Base-by-base conservation (phyloP, 2,797 vertebrate genomes). In the Cheirogaleus major region DNA sequence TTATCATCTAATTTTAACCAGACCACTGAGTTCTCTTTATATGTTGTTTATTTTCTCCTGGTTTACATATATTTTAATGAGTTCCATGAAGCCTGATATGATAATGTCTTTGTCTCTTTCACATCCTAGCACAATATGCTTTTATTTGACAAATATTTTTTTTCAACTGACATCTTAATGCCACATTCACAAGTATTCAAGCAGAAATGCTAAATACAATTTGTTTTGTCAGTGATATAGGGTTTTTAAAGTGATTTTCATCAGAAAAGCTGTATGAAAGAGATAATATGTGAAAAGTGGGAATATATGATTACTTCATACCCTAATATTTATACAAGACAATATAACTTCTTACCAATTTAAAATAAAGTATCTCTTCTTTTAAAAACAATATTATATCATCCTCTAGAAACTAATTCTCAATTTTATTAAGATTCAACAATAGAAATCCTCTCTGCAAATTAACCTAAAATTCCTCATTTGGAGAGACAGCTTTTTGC, bases 101-200 rank as follows among this genome's bases (percentile, higher is more conserved):
- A 97, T 97, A 95, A 52, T 96, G 67, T 93, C 95, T 96, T 95
- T 95, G n/a, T 95, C 52, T 59, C 86, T 96, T 97, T 97, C 72
- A 88, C 91, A 92, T 97, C n/a, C 88, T 95, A 84, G 84, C 97
- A 97, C 38, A 67, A 72, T 95, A 63, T 91, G 79, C 94, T 78
- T 96, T 98, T 95, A 87, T 65, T 97, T 98, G 95, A 98, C 95
- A 98, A 94, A 94, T 92, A 96, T 88, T 81, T 87, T 97, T 97
- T 97, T 84, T 95, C 94, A 96, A 59, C 91, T 95, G 94, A 97
- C 93, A 95, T 97, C 96, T 92, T 91, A 96, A 76, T 96, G 89
- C 81, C 93, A 96, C 95, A 96, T 92, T 88, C 96, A 94, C 72
- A 97, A 97, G 72, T 97, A 97, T 97, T 97, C 93, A 97, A 95